phyloP scores from a whole-genome alignment of 2,113 vertebrate species.

The Rousettus leschenaultii region DNA sequence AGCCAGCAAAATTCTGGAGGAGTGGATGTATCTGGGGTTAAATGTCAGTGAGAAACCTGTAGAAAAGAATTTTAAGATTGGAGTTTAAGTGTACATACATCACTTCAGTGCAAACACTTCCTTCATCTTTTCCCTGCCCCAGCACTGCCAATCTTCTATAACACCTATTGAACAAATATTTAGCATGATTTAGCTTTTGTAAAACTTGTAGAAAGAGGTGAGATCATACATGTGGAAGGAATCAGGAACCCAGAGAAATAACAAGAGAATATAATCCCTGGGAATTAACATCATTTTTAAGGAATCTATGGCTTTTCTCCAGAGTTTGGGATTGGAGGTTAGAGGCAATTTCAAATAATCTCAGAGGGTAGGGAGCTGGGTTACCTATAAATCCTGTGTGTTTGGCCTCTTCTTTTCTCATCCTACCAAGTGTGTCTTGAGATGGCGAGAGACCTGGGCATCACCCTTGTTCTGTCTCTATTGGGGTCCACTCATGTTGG shows the following conservation, averaged over 20 bases:
- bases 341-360: not conserved
- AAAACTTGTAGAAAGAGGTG: not conserved
- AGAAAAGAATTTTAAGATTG: not conserved
- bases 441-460: not conserved
- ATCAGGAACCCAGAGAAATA: not conserved
- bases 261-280: not conserved
- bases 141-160: not conserved
- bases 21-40: not conserved
- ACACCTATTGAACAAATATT: not conserved
- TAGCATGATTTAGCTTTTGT: not conserved
- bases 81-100: not conserved
- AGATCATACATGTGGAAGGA: not conserved
- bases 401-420: not conserved
- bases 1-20: not conserved
- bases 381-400: not conserved
- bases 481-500: not conserved
- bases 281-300: not conserved
- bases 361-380: not conserved
- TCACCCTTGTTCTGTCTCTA: not conserved
- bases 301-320: not conserved
- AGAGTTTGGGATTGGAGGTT: not conserved
- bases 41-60: not conserved
- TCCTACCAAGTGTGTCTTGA: not conserved
- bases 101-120: not conserved
- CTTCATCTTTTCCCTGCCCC: not conserved